Conservation (phyloP, 2,888 invertebrate genomes). For the Scaptomyza parva region DNA sequence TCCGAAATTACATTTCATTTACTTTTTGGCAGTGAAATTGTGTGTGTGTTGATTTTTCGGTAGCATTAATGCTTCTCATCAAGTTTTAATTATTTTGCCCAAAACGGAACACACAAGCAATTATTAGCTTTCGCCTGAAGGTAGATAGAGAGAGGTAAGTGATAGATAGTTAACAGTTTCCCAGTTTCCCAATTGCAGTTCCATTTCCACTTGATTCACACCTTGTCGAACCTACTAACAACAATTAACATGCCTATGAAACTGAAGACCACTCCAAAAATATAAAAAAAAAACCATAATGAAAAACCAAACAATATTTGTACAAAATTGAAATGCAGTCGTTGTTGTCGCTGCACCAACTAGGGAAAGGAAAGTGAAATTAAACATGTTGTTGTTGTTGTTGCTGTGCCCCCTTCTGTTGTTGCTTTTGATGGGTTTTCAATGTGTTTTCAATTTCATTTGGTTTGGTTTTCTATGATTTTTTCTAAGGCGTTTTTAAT, state of each 20-base stretch:
- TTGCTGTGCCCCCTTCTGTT: background rate
- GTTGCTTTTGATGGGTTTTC: constrained; percentile 42
- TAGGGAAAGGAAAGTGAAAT: constrained; percentile 77
- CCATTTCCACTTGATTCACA: constrained; percentile 51
- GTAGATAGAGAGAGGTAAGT: constrained; percentile 28
- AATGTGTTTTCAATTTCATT: constrained; percentile 75
- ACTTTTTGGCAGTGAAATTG: constrained; percentile 73
- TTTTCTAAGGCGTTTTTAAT: constrained; percentile 67
- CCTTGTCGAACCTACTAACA: constrained; percentile 45
- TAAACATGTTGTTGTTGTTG: constrained; percentile 22
- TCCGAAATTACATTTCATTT: constrained; percentile 61
- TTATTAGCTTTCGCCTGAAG: constrained; percentile 64
- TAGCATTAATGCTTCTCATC: constrained; percentile 52
- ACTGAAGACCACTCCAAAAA: constrained; percentile 62
- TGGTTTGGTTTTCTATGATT: constrained; percentile 31
- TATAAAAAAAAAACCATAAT: background rate
- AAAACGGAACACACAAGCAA: constrained; percentile 21
- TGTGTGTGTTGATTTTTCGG: constrained; percentile 19
- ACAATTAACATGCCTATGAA: constrained; percentile 66
- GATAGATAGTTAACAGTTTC: constrained; percentile 14
- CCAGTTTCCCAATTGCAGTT: constrained; percentile 35
- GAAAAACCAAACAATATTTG: constrained; percentile 44
- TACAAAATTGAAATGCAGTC: constrained; percentile 69
- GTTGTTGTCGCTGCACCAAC: constrained; percentile 50
- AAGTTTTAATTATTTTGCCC: constrained; percentile 59